Conservation (phyloP, 2,888 invertebrate genomes). For the Phaonia tiefii region DNA sequence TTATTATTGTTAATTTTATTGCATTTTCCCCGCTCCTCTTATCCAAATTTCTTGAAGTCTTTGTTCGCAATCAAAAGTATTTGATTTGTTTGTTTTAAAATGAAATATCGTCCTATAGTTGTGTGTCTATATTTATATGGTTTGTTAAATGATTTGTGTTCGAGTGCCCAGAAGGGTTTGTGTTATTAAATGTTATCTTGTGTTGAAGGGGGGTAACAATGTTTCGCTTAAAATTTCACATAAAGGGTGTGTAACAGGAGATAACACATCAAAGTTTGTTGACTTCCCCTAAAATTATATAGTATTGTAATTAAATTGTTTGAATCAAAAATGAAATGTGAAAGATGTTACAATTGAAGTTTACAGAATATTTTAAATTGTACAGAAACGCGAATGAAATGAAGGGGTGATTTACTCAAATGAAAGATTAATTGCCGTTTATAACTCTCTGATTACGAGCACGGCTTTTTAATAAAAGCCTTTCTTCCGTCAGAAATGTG, state of each 20-base stretch:
- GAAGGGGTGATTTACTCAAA: too few species aligned
- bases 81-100: conserved; percentile 58
- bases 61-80: background rate
- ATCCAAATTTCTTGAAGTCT: background rate
- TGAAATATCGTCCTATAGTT: conserved; percentile 51
- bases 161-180: conserved; percentile 16
- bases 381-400: too few species aligned
- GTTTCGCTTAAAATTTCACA: background rate
- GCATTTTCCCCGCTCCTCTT: conserved; percentile 15
- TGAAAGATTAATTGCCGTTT: too few species aligned
- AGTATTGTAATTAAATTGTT: conserved; percentile 27
- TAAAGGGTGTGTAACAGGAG: background rate
- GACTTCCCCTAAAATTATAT: conserved; percentile 1
- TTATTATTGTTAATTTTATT: conserved; percentile 45
- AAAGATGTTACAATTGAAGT: too few species aligned
- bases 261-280: background rate
- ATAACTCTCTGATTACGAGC: too few species aligned
- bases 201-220: background rate
- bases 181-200: conserved; percentile 11
- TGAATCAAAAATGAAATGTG: background rate
- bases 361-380: too few species aligned
- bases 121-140: conserved; percentile 51
- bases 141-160: conserved; percentile 49
- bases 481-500: too few species aligned
- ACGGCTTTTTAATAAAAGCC: too few species aligned